Evolutionary conservation across 1,140 invertebrate genomes (phyloP).

Genomic region (Heliothis virescens): DNA sequence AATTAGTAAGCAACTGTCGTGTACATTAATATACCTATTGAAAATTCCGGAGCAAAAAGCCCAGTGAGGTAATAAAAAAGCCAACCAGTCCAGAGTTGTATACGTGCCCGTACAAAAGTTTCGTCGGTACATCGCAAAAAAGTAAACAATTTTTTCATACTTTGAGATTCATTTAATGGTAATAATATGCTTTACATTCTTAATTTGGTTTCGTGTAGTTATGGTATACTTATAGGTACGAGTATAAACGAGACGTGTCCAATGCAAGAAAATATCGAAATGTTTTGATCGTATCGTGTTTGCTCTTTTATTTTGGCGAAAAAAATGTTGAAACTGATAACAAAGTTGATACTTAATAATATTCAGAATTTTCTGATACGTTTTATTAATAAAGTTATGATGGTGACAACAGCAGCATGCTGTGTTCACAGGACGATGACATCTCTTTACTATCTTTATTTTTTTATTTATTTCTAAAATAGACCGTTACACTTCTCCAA

Average conservation of each 20-base stretch:
- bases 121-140: slow-evolving; percentile 14
- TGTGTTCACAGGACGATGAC: too few relatives aligned
- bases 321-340: too few relatives aligned
- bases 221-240: too few relatives aligned
- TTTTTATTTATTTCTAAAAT: too few relatives aligned
- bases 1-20: slow-evolving; percentile 42
- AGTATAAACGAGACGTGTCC: not conserved
- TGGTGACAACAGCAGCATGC: too few relatives aligned
- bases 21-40: slow-evolving; percentile 32
- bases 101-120: slow-evolving; percentile 29
- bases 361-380: too few relatives aligned
- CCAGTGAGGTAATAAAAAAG: slow-evolving; percentile 7
- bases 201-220: not conserved
- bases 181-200: not conserved
- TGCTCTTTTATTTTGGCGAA: too few relatives aligned
- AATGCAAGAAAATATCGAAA: not conserved
- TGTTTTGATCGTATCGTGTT: too few relatives aligned
- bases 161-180: slow-evolving; percentile 15
- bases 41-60: slow-evolving; percentile 21
- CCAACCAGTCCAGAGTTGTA: not conserved
- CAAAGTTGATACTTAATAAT: too few relatives aligned
- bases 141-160: slow-evolving; percentile 30
- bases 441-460: too few relatives aligned
- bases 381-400: too few relatives aligned
- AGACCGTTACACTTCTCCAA: too few relatives aligned